These are phyloP conservation scores for Bufotes viridis DNA, from an alignment of 2,797 vertebrate species.

Conservation along the genomic window DNA sequence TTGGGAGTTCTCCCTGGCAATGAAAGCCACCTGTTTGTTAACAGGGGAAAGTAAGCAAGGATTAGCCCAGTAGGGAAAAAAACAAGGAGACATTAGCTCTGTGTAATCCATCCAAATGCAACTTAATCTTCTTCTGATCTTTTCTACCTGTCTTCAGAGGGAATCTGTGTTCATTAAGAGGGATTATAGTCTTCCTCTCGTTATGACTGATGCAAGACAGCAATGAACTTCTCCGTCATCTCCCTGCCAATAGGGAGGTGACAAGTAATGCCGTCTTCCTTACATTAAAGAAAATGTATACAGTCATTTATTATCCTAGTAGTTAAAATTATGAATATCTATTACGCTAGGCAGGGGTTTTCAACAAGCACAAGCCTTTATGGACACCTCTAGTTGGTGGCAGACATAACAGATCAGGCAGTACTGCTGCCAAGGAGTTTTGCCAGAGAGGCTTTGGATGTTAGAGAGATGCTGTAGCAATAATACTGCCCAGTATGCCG, in stretches of 20 bases:
- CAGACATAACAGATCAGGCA: too few species aligned
- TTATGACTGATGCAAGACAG: constrained; percentile 54
- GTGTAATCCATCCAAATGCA: constrained; percentile 59
- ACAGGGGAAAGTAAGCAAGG: constrained; percentile 54
- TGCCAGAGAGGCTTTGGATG: too few species aligned
- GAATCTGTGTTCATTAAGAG: constrained; percentile 55
- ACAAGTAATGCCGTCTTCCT: constrained; percentile 1
- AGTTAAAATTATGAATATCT: background rate
- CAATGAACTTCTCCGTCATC: constrained; percentile 44
- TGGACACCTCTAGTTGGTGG: too few species aligned
- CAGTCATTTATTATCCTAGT: background rate
- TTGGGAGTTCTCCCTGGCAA: constrained; percentile 33
- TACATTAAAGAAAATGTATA: background rate
- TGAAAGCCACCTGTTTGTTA: constrained; percentile 62
- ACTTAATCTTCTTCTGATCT: constrained; percentile 60
- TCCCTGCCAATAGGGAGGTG: constrained; percentile 37
- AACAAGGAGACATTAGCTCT: constrained; percentile 40
- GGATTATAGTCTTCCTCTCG: constrained; percentile 57
- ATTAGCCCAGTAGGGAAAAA: constrained; percentile 47
- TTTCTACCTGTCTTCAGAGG: constrained; percentile 59
- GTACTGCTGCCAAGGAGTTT: too few species aligned
- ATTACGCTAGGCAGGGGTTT: too few species aligned
- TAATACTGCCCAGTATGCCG: too few species aligned
- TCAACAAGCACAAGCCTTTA: too few species aligned
- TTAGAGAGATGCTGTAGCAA: too few species aligned